Evolutionary conservation across 2,888 invertebrate species (phyloP), one percentile per base, ranked within the genome.

Genomic region (Drosophila basisetae): DNA sequence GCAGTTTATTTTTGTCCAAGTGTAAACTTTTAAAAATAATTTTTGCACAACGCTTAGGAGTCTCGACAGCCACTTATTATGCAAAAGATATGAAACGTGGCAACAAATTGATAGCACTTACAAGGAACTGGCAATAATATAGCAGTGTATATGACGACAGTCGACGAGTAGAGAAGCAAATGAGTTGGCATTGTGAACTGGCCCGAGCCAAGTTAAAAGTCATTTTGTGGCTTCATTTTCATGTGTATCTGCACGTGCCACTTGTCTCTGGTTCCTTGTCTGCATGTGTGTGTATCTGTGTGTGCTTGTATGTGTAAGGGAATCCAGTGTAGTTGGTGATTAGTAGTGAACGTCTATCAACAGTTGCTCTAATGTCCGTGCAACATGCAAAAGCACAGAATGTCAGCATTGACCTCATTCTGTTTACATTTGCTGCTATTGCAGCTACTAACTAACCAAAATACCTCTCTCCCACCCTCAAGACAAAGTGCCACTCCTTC

Each of bases 261-360:
- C 55, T 61, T 43, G 59, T 67, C 61, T 69, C 37, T 56, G 50
- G 28, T 37, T 35, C 25, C 3, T 13, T 39, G n/a, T 35, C 13
- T 30, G n/a, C 9, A 3, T 52, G n/a, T 52, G 30, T 50, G 7
- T 53, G 33, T 55, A n/a, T 43, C 28, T 47, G 52, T 55, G 35
- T 58, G 30, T 43, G 35, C n/a, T 25, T 37, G 28, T 41, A n/a
- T 50, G 60, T 54, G 64, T 47, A 28, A 22, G 64, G 18, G 43
- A 53, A 37, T 53, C 30, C 37, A 73, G 76, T 76, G 61, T 54
- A 22, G 76, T 30, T 69, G 80, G 85, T 87, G 87, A 87, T 87
- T 87, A 89, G 89, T 82, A 78, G 88, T 63, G 79, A 66, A 78
- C 76, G 85, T 87, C 87, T 85, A 87, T 87, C 87, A 87, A 87